Conservation (phyloP, 2,888 invertebrate species). For the Peribatodes rhomboidaria region DNA sequence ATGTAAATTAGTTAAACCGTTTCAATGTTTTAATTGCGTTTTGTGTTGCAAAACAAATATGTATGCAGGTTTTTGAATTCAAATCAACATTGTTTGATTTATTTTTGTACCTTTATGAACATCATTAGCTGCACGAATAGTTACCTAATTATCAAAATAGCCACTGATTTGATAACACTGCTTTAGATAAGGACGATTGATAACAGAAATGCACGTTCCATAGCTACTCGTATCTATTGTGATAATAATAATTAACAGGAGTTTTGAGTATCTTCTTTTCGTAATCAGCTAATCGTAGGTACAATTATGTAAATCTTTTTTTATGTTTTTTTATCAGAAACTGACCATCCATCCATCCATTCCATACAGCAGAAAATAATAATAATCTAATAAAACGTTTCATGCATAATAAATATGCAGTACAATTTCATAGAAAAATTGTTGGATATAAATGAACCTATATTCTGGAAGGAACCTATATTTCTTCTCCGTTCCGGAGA, state of each 20-base stretch:
- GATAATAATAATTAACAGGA: background rate
- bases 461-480: no score
- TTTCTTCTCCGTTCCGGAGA: no score
- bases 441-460: no score
- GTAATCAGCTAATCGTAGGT: background rate
- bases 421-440: no score
- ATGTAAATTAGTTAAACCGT: no score
- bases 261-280: background rate
- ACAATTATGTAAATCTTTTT: no score
- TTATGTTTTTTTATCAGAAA: no score
- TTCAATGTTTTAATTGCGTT: no score
- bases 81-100: background rate
- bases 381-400: no score
- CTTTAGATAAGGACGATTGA: conserved; percentile 5
- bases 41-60: background rate
- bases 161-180: conserved; percentile 7
- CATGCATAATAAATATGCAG: no score
- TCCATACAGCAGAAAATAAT: no score
- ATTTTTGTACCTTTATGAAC: background rate
- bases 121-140: conserved; percentile 9
- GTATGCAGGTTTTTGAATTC: background rate
- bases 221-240: background rate
- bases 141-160: conserved; percentile 11
- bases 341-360: no score
- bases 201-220: conserved; percentile 9